phyloP scores from a whole-genome alignment of 1,140 invertebrate genomes.

The Caerostris extrusa region DNA sequence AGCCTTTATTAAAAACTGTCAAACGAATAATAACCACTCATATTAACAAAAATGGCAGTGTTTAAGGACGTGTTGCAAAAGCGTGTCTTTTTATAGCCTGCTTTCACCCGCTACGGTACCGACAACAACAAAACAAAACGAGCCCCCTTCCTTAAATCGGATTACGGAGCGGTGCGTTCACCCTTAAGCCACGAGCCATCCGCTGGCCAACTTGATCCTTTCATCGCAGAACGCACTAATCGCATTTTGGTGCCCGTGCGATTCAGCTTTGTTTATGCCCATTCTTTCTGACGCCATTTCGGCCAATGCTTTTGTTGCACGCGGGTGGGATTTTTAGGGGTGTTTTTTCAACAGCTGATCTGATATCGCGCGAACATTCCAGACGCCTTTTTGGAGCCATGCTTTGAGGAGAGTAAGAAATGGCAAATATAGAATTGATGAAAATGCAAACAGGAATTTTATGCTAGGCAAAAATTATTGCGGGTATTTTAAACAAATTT shows the following conservation, averaged over 20 bases:
- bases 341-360: not conserved
- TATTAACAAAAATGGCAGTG: no score
- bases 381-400: not conserved
- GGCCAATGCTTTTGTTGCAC: not conserved
- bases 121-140: slow-evolving; percentile 3
- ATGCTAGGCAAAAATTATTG: no score
- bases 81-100: not conserved
- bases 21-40: no score
- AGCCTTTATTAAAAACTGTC: no score
- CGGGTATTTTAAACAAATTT: no score
- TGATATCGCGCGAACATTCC: not conserved
- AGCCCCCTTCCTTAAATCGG: not conserved
- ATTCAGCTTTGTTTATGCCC: not conserved
- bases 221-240: slow-evolving; percentile 16
- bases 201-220: slow-evolving; percentile 21
- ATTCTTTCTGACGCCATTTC: not conserved
- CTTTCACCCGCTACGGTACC: not conserved
- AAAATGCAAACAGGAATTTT: not conserved
- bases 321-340: not conserved
- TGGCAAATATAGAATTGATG: not conserved
- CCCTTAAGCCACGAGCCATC: slow-evolving; percentile 9
- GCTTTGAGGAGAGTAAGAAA: not conserved
- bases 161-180: not conserved
- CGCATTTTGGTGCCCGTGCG: not conserved
- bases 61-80: no score